Base-by-base conservation (phyloP, 2,113 vertebrate genomes). In the Erinaceus europaeus region DNA sequence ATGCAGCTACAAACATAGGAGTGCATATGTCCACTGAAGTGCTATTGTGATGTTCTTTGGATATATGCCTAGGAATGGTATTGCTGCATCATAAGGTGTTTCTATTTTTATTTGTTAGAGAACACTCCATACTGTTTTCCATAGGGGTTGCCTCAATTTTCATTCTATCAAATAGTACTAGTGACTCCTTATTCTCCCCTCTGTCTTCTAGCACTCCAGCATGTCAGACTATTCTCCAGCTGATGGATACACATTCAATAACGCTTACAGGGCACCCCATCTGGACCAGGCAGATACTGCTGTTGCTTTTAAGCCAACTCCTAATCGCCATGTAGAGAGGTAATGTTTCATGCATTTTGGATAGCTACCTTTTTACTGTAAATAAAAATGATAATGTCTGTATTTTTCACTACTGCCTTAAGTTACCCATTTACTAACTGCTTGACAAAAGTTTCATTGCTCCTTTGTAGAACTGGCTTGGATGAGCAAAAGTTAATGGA, bases 251-350 rank as follows among this genome's bases (percentile, higher is more conserved):
- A 96, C 96, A 68, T 95, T 97, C 96, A 95, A 85, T 92, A 97
- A 94, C 21, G 59, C 94, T 86, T 97, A 97, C 97, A 96, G 96
- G 95, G 97, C 97, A 93, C 96, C 97, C 91, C 96, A 97, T 67
- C 95, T 95, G 97, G 98, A 99, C 94, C 98, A 98, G 95, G 98
- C 98, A 89, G 92, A 96, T 8, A 97, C 98, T 9, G 68, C 97
- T 85, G 97, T 97, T 64, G 97, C 98, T 82, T 97, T 98, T 94
- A 98, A 98, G 95, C 98, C 98, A 91, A 98, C 97, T 65, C 96
- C 98, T 95, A 97, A 96, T 96, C 97, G 95, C 71, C 97, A 94
- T 86, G 95, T 97, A 91, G 98, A 99, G 96, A 97, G 98, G 98
- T 99, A 98, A 98, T 92, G n/a, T 44, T 64, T 77, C 84, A 10